phyloP scores from a whole-genome alignment of 2,113 vertebrate genomes.

The Daubentonia madagascariensis region DNA sequence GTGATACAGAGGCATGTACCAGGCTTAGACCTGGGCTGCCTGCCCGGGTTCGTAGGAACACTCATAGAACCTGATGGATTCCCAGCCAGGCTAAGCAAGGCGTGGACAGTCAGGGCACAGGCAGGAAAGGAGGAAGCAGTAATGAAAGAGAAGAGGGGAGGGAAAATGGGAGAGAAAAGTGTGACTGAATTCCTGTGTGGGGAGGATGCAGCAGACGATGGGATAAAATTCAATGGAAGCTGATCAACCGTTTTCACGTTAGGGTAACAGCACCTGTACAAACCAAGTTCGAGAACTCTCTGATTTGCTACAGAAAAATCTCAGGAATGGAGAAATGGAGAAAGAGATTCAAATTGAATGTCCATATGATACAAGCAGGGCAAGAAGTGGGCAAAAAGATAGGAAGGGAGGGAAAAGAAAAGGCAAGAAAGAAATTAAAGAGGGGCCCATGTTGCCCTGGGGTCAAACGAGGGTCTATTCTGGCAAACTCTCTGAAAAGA shows the following conservation, averaged over 20 bases:
- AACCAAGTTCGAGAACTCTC: not conserved
- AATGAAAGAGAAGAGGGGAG: not conserved
- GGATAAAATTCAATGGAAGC: no score
- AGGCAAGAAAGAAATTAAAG: not conserved
- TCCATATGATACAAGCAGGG: not conserved
- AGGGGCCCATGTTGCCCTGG: fast-evolving
- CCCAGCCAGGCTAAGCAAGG: not conserved
- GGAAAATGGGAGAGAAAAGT: not conserved
- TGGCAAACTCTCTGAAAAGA: not conserved
- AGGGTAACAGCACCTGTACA: not conserved
- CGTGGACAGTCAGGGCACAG: not conserved
- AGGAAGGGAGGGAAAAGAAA: not conserved
- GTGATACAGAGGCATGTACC: not conserved
- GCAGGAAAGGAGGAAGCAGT: fast-evolving
- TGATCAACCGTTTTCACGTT: fast-evolving
- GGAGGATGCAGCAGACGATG: not conserved
- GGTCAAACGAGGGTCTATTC: not conserved
- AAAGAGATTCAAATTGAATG: not conserved
- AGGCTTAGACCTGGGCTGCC: not conserved
- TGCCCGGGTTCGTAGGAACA: not conserved
- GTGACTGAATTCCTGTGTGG: not conserved
- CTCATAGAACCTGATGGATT: not conserved
- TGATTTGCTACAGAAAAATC: not conserved
- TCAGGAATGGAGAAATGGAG: not conserved
- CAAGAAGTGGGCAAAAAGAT: not conserved